A percentile compares a stretch with the other conserved stretches of the same genome.
phyloP scores from a whole-genome alignment of 2,888 invertebrate species.

The Blomia tropicalis region DNA sequence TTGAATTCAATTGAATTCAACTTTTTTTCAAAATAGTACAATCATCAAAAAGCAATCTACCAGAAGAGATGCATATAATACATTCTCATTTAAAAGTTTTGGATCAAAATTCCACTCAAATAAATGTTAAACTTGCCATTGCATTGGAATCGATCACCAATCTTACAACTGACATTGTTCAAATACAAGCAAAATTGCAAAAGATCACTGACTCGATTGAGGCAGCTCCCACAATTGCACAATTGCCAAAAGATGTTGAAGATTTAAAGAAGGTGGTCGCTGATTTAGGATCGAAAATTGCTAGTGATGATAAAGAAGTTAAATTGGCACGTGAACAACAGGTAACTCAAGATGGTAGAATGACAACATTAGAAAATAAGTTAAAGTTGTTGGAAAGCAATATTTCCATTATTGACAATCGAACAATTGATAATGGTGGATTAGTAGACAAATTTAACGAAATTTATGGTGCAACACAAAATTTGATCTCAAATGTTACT shows the following conservation, averaged over 20 bases:
- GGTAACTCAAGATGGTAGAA: background rate
- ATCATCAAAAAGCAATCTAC: conserved; percentile 13
- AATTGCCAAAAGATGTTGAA: conserved; percentile 21
- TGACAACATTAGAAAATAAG: background rate
- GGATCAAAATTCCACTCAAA: conserved; percentile 7
- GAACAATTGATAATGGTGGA: background rate
- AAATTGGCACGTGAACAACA: conserved; percentile 13
- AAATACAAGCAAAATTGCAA: conserved; percentile 1
- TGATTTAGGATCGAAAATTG: conserved; percentile 7
- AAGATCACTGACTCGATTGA: conserved; percentile 16
- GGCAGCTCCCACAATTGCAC: conserved; percentile 18
- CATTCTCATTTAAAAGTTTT: conserved; percentile 19
- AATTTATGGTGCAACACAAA: background rate
- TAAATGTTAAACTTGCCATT: background rate
- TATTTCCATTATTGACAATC: conserved; percentile 9
- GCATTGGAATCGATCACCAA: background rate
- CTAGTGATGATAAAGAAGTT: conserved; percentile 18
- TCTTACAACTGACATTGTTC: conserved; percentile 14
- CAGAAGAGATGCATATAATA: conserved; percentile 18
- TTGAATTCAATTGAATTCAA: background rate
- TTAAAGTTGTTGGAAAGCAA: background rate
- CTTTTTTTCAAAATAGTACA: background rate
- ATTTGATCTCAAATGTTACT: background rate
- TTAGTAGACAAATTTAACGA: background rate
- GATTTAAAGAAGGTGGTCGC: conserved; percentile 20